Base-by-base conservation (phyloP, 2,113 vertebrate genomes). In the Carollia perspicillata region DNA sequence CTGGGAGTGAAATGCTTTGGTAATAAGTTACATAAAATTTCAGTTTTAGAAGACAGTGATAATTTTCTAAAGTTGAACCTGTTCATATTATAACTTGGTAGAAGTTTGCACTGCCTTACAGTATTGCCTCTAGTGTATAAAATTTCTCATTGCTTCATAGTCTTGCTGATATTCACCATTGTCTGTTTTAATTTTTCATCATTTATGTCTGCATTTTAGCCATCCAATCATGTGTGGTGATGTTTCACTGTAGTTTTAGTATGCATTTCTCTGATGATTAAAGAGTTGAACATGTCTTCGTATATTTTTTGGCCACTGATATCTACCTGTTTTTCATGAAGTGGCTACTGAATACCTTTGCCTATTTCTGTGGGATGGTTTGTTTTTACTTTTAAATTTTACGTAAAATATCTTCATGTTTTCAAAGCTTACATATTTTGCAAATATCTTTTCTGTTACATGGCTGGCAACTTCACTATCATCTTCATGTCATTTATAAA, bases 341-440 rank as follows among this genome's bases (percentile, higher is more conserved):
- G 35, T 28, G 18, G 18, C 20, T 51, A 8, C 8, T 63, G 18
- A 84, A 63, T 72, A 83, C 1, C 90, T 77, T 68, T 83, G n/a
- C 4, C 33, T n/a, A 95, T 80, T 89, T 68, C 9, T 84, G n/a
- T 63, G 72, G 5, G 3, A 69, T 63, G 37, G 22, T 63, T 90
- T 87, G 30, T 79, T 69, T 88, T 65, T 91, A 78, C 60, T 47
- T 90, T 77, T 85, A 90, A 20, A 77, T 81, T 89, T 89, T 89
- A 66, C 17, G 1, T 66, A 93, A 69, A 93, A 69, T 8, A 28
- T 79, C 13, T 65, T 68, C 22, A 42, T 28, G 14, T 81, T 74
- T 60, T 89, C 13, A 17, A 51, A 68, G 6, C 3, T 66, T 95
- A 40, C 20, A 10, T 66, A 37, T 69, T 17, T 81, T 95, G 16